Evolutionary conservation across 2,113 vertebrate genomes (phyloP), one percentile per base, ranked within the genome.

Genomic region (Lathamus discolor): DNA sequence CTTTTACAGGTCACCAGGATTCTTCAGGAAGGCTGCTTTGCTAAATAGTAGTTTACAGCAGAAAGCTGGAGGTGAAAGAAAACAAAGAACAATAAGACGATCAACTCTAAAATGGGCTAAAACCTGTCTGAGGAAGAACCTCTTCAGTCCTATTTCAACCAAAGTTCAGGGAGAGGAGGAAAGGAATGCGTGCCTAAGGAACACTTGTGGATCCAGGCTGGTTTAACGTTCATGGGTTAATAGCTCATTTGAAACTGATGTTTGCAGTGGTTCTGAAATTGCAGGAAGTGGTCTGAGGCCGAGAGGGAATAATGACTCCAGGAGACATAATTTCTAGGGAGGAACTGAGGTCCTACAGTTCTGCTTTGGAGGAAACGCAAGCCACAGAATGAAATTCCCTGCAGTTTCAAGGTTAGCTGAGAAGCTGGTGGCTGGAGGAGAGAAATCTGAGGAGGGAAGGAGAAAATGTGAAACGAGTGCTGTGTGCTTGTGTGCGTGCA

Each of bases 201-300:
- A 43, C 17, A 23, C 4, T 51, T 33, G 29, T 77, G 49, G 63
- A 80, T 90, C 49, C 51, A 46, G 39, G 9, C 55, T 81, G 33
- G 10, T 77, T 95, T 90, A 81, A 35, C 66, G 57, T 85, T 92
- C 77, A 68, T 29, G 91, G 67, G 64, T 92, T 93, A 96, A 92
- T 33, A 64, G 52, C 66, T 87, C 49, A 23, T 89, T 75, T 75
- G 51, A 87, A 94, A 87, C 81, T 75, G 41, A 31, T 13, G 20
- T 93, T 95, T 95, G 59, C 84, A 93, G 78, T 54, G 64, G 46
- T 46, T 93, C 91, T 64, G 77, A 93, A 89, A 95, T 89, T 87
- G 69, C 92, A 96, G 94, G 83, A 95, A 90, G 84, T 87, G 91
- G 87, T 95, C 72, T 87, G 81, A 51, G 70, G 81, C 51, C 4